Conservation (phyloP, 1,140 invertebrate genomes). For the Drosophila ananassae region DNA sequence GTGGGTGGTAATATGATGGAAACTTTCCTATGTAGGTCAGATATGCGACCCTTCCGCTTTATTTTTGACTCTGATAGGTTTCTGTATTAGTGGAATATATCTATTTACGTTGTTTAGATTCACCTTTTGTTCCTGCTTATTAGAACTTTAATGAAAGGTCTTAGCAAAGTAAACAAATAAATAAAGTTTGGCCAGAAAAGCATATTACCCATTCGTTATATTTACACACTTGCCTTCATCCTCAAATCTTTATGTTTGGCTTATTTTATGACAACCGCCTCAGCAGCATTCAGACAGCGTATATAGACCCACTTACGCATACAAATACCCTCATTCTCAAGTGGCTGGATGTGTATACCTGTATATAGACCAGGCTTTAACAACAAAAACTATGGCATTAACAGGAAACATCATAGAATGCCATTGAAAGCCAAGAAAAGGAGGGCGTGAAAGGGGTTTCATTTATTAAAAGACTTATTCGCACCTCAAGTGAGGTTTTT, state of each 20-base stretch:
- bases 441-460: neutral
- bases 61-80: neutral
- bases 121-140: neutral
- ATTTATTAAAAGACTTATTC: too few relatives aligned
- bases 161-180: constrained; percentile 1
- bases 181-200: neutral
- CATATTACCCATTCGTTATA: constrained; percentile 5
- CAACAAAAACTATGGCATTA: constrained; percentile 40
- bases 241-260: constrained; percentile 25
- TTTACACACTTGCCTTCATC: constrained; percentile 4
- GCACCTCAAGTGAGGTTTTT: neutral
- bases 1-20: constrained; percentile 7
- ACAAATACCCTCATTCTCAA: constrained; percentile 36
- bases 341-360: constrained; percentile 35
- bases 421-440: constrained; percentile 61
- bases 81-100: neutral
- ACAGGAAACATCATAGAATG: constrained; percentile 30
- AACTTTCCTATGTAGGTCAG: constrained; percentile 32
- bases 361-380: constrained; percentile 12
- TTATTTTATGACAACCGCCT: constrained; percentile 59
- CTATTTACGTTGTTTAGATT: neutral
- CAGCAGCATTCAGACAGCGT: constrained; percentile 10
- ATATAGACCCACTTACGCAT: constrained; percentile 16
- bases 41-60: constrained; percentile 1
- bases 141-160: neutral